A percentile compares a stretch with the other conserved stretches of the same genome.
phyloP scores from a whole-genome alignment of 2,113 vertebrate species.

The Etheostoma cragini region DNA sequence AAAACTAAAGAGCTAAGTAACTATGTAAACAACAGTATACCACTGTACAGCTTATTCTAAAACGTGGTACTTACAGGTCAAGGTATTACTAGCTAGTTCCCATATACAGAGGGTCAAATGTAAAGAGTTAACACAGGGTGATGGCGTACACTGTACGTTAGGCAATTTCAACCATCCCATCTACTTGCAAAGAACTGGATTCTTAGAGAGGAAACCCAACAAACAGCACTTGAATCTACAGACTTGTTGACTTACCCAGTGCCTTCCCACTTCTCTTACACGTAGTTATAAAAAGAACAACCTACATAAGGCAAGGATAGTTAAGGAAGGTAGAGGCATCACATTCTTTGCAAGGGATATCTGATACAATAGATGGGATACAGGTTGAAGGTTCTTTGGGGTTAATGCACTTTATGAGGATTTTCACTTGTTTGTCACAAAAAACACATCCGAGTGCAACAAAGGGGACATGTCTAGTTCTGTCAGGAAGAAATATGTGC shows the following conservation, averaged over 20 bases:
- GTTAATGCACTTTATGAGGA: slow-evolving; percentile 84
- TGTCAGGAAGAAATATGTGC: slow-evolving; percentile 88
- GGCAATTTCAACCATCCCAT: slow-evolving; percentile 70
- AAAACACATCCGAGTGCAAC: slow-evolving; percentile 87
- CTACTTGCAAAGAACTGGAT: slow-evolving; percentile 65
- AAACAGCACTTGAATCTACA: slow-evolving; percentile 41
- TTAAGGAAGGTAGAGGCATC: slow-evolving; percentile 79
- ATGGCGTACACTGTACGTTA: slow-evolving; percentile 73
- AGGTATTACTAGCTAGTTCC: slow-evolving; percentile 71
- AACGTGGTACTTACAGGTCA: slow-evolving; percentile 91
- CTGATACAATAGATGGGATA: slow-evolving; percentile 55
- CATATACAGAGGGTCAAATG: slow-evolving; percentile 77
- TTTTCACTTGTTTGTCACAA: slow-evolving; percentile 66
- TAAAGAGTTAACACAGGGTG: slow-evolving; percentile 85
- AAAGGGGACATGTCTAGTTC: slow-evolving; percentile 85
- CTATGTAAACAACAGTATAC: slow-evolving; percentile 96
- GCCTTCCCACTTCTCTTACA: slow-evolving; percentile 50
- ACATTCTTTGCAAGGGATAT: slow-evolving; percentile 73
- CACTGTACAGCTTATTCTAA: slow-evolving; percentile 90
- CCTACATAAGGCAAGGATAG: slow-evolving; percentile 81
- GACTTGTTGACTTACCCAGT: slow-evolving; percentile 46
- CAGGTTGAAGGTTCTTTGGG: slow-evolving; percentile 77
- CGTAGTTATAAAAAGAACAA: slow-evolving; percentile 29
- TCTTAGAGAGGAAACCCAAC: slow-evolving; percentile 54
- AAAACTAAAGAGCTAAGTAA: slow-evolving; percentile 86